These are phyloP conservation scores for Lates japonicus DNA, from an alignment of 2,797 vertebrate species.

Conservation along the genomic window DNA sequence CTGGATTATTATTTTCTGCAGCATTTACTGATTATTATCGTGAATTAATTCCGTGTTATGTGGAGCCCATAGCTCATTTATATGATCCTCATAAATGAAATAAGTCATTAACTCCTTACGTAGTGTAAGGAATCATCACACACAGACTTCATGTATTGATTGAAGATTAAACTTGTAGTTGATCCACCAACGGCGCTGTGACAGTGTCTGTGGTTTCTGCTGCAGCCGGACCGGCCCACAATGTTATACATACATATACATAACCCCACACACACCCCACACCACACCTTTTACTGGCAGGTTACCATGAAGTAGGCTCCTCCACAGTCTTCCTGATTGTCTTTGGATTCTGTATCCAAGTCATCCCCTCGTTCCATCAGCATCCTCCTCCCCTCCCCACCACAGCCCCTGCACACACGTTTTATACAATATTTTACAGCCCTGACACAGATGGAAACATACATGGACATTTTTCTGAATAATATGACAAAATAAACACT, in stretches of 20 bases:
- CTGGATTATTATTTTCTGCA: no score
- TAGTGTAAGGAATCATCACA: no score
- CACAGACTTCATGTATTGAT: slow-evolving; percentile 18
- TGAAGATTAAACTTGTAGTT: slow-evolving; percentile 18
- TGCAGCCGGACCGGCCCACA: slow-evolving; percentile 27
- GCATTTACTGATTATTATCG: background rate
- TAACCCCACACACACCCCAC: slow-evolving; percentile 20
- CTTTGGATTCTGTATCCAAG: slow-evolving; percentile 63
- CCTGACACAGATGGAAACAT: slow-evolving; percentile 37
- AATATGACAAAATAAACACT: slow-evolving; percentile 29
- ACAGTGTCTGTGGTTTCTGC: no score
- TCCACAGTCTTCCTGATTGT: slow-evolving; percentile 75
- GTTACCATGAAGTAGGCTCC: slow-evolving; percentile 85
- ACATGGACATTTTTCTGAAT: slow-evolving; percentile 1
- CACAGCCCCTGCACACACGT: slow-evolving; percentile 34
- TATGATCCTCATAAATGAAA: slow-evolving; percentile 5
- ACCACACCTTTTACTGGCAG: slow-evolving; percentile 45
- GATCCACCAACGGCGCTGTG: slow-evolving; percentile 32
- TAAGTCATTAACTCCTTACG: background rate
- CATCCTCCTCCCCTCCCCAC: slow-evolving; percentile 36
- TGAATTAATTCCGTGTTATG: slow-evolving; percentile 13
- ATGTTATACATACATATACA: slow-evolving; percentile 54
- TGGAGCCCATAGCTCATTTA: background rate
- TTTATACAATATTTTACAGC: slow-evolving; percentile 58
- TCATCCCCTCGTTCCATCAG: slow-evolving; percentile 26